Evolutionary conservation across 2,888 invertebrate genomes (phyloP).

Genomic region (Thyatira batis): DNA sequence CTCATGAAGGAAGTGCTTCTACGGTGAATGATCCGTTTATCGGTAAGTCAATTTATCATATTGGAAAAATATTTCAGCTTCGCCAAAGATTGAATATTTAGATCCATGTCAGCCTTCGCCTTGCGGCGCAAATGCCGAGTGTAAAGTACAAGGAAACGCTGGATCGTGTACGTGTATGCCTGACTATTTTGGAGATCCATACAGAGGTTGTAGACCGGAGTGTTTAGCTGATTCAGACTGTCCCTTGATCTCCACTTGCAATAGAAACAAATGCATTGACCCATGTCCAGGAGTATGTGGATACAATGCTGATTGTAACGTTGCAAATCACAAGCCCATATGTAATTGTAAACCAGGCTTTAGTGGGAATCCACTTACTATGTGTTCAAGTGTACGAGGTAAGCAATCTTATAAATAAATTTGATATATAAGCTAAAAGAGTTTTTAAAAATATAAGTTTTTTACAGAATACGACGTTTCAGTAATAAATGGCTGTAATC

Average conservation of each 20-base stretch:
- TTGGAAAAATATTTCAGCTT: constrained; percentile 72
- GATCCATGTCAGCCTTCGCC: constrained; percentile 85
- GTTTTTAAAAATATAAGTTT: constrained; percentile 4
- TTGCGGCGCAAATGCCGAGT: constrained; percentile 88
- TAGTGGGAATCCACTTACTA: constrained; percentile 85
- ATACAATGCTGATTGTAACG: constrained; percentile 85
- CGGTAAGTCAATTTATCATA: constrained; percentile 69
- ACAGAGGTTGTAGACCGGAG: constrained; percentile 87
- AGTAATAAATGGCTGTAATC: constrained; percentile 85
- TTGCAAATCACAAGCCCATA: constrained; percentile 85
- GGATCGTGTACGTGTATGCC: constrained; percentile 88
- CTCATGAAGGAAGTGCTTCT: constrained; percentile 78
- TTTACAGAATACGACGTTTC: constrained; percentile 60
- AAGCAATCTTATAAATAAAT: constrained; percentile 28
- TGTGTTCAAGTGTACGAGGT: constrained; percentile 67
- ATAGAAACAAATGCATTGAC: constrained; percentile 85
- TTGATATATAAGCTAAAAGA: background rate
- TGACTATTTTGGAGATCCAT: constrained; percentile 89
- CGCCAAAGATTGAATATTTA: constrained; percentile 68
- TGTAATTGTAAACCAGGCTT: constrained; percentile 84
- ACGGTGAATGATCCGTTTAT: constrained; percentile 62
- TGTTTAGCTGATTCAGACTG: constrained; percentile 86
- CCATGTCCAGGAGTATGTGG: constrained; percentile 88
- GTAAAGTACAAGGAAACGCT: constrained; percentile 87
- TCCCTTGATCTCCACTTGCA: constrained; percentile 84